A percentile compares a stretch with the other conserved stretches of the same genome.
Evolutionary conservation across 37 sponge, comb jelly and placozoan genomes (phyloP).

Genomic region (Ianthella basta): DNA sequence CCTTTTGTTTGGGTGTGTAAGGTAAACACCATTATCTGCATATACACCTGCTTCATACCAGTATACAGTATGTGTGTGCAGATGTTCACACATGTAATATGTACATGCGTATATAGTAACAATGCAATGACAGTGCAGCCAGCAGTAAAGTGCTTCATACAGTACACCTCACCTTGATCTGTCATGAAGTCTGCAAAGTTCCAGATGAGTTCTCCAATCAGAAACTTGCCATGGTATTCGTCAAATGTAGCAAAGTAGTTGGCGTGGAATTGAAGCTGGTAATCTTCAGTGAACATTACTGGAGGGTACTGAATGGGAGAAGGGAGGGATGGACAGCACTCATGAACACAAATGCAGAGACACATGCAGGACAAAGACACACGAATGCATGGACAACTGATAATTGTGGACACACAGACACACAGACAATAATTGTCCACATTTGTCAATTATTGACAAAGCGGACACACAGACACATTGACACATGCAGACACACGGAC

Average conservation of each 20-base stretch:
- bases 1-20: too few species aligned
- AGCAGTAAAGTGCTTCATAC: too few species aligned
- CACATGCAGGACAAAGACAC: slow-evolving; percentile 5
- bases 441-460: too few species aligned
- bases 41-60: too few species aligned
- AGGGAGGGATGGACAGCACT: neutral
- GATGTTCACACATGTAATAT: too few species aligned
- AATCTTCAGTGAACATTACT: slow-evolving; percentile 55
- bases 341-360: neutral
- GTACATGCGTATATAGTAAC: too few species aligned
- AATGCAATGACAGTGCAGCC: too few species aligned
- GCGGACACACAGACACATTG: too few species aligned
- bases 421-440: too few species aligned
- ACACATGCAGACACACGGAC: neutral
- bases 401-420: too few species aligned
- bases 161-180: slow-evolving; percentile 50
- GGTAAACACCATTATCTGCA: too few species aligned
- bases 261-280: slow-evolving; percentile 35
- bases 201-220: slow-evolving; percentile 73
- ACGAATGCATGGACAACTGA: neutral
- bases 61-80: too few species aligned
- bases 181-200: slow-evolving; percentile 77
- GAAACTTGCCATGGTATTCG: slow-evolving; percentile 53
- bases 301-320: slow-evolving; percentile 42
- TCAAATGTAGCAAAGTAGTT: slow-evolving; percentile 50